Percentiles rank a stretch among this genome's conserved stretches.
These are phyloP conservation scores for Epinephelus awoara DNA, from an alignment of 2,797 vertebrate species.

Conservation along the genomic window DNA sequence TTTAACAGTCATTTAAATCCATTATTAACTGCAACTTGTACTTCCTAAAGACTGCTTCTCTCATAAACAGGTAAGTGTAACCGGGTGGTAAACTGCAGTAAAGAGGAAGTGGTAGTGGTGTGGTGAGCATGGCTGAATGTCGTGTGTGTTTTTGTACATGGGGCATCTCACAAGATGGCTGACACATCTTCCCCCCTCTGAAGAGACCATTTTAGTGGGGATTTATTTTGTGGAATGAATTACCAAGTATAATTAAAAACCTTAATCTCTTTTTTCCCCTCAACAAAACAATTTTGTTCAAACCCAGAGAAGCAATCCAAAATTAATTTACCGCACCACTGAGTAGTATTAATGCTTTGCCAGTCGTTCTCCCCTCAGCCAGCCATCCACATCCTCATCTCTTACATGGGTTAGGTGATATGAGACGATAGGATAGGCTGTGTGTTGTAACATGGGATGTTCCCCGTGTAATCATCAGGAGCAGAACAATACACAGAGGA, in stretches of 20 bases:
- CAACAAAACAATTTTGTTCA: slow-evolving; percentile 87
- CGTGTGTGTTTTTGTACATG: slow-evolving; percentile 39
- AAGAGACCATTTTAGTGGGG: slow-evolving; percentile 74
- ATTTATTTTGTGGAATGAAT: slow-evolving; percentile 87
- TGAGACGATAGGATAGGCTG: slow-evolving; percentile 78
- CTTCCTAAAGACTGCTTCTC: slow-evolving; percentile 19
- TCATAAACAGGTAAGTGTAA: slow-evolving; percentile 55
- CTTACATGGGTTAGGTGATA: slow-evolving; percentile 68
- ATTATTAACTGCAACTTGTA: slow-evolving; percentile 25
- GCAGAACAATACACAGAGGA: slow-evolving; percentile 65
- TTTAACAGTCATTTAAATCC: slow-evolving; percentile 36
- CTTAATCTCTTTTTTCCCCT: slow-evolving; percentile 85
- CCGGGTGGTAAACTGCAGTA: slow-evolving; percentile 46
- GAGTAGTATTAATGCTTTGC: slow-evolving; percentile 86
- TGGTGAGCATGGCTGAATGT: slow-evolving; percentile 56
- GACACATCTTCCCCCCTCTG: slow-evolving; percentile 72
- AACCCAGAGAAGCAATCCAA: slow-evolving; percentile 87
- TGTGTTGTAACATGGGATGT: slow-evolving; percentile 79
- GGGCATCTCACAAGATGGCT: slow-evolving; percentile 64
- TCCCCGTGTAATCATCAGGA: slow-evolving; percentile 78
- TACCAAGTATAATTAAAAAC: slow-evolving; percentile 86
- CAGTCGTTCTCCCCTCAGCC: slow-evolving; percentile 52
- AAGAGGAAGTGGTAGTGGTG: slow-evolving; percentile 35
- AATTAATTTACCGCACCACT: slow-evolving; percentile 88
- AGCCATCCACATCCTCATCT: slow-evolving; percentile 63